These are phyloP conservation scores for Microchirus variegatus DNA, from an alignment of 2,797 vertebrate species.

Conservation along the genomic window DNA sequence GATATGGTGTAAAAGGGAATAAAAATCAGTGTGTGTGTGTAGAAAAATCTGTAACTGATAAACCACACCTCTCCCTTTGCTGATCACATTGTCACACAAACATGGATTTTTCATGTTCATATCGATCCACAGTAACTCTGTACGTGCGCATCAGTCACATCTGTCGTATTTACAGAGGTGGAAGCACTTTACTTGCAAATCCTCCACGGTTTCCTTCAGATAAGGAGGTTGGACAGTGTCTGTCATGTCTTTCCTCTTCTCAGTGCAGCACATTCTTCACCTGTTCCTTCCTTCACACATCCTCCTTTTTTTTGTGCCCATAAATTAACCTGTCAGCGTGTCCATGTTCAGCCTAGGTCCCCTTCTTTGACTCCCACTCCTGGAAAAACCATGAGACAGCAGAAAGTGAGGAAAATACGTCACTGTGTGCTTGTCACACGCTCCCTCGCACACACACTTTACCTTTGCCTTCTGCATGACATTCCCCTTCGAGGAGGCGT, in stretches of 20 bases:
- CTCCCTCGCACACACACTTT: conserved; percentile 8
- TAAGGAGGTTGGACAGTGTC: conserved; percentile 2
- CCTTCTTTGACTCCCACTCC: conserved; percentile 98
- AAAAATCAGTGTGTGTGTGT: conserved; percentile 26
- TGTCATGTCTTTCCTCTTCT: conserved; percentile 1
- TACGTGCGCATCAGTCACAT: conserved; percentile 30
- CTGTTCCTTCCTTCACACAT: conserved; percentile 28
- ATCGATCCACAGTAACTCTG: conserved; percentile 46
- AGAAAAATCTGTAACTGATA: conserved; percentile 36
- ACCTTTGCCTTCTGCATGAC: conserved; percentile 98
- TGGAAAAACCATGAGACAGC: conserved; percentile 73
- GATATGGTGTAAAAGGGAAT: conserved; percentile 24
- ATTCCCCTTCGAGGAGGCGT: conserved; percentile 86
- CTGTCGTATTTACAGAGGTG: conserved; percentile 51
- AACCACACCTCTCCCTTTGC: conserved; percentile 48
- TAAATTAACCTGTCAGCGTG: conserved; percentile 2
- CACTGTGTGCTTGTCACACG: not conserved
- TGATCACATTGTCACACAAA: conserved; percentile 48
- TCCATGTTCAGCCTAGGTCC: conserved; percentile 74
- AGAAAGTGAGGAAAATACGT: conserved; percentile 29
- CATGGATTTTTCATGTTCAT: conserved; percentile 25
- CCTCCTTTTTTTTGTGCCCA: conserved; percentile 12
- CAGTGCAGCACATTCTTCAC: conserved; percentile 23
- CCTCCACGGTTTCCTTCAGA: conserved; percentile 23
- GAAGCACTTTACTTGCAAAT: conserved; percentile 31